A percentile compares a stretch with the other conserved stretches of the same genome.
phyloP scores from a whole-genome alignment of 2,797 vertebrate species.

The Siniperca undulata region DNA sequence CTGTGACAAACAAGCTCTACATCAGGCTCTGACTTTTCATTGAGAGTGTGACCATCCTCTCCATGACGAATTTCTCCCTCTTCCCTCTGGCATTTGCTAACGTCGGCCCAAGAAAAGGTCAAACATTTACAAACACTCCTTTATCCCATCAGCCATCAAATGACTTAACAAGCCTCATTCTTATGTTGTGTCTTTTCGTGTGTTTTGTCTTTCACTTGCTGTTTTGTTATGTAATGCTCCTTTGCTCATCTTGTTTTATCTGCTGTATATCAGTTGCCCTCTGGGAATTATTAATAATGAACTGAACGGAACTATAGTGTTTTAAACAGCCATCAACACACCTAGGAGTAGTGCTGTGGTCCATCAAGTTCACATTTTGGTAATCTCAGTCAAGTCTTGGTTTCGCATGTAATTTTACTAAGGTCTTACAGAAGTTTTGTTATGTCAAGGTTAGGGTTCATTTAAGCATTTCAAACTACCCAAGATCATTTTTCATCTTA shows the following conservation, averaged over 20 bases:
- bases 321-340: constrained; percentile 8
- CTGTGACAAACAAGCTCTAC: constrained; percentile 43
- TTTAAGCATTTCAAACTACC: background rate
- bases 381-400: background rate
- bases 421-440: background rate
- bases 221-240: background rate
- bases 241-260: background rate
- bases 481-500: background rate
- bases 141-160: constrained; percentile 36
- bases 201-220: background rate
- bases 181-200: constrained; percentile 19
- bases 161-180: constrained; percentile 38
- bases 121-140: constrained; percentile 42
- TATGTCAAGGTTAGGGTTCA: background rate
- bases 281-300: constrained; percentile 11
- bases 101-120: constrained; percentile 45
- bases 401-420: background rate
- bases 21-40: constrained; percentile 25
- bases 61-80: constrained; percentile 30
- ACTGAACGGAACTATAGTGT: background rate
- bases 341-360: background rate
- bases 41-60: constrained; percentile 46
- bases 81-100: constrained; percentile 48
- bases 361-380: background rate
- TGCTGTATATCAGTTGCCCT: background rate